A percentile compares a stretch with the other conserved stretches of the same genome.
Evolutionary conservation across 2,797 vertebrate genomes (phyloP).

Genomic region (Eutrigla gurnardus): DNA sequence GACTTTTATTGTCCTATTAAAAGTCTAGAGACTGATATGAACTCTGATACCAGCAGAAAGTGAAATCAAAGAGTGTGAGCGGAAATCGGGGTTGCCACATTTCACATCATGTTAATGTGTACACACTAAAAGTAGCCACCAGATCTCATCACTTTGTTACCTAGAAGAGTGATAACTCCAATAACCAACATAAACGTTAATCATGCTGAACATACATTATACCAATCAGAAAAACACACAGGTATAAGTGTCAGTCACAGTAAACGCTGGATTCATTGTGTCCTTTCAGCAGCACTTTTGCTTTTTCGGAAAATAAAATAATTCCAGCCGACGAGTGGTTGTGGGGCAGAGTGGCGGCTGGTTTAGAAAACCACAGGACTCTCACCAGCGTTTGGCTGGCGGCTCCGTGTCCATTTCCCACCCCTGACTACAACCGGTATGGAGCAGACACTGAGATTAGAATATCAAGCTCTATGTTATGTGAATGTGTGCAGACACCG

Average conservation of each 20-base stretch:
- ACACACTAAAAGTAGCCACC: neutral
- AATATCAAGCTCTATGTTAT: conserved; percentile 15
- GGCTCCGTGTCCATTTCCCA: conserved; percentile 23
- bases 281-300: neutral
- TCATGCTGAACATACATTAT: neutral
- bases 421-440: neutral
- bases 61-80: neutral
- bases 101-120: neutral
- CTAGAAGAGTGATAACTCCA: neutral
- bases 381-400: neutral
- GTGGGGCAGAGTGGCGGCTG: neutral
- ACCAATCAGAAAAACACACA: neutral
- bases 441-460: conserved; percentile 22
- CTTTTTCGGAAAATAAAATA: neutral
- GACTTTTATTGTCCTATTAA: neutral
- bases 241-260: neutral
- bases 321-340: neutral
- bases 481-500: conserved; percentile 40
- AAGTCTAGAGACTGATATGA: conserved; percentile 1
- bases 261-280: neutral
- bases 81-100: neutral
- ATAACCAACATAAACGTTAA: neutral
- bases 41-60: neutral
- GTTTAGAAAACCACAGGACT: conserved; percentile 19
- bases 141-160: neutral